Conservation (phyloP, 2,888 invertebrate species). For the Drosophila mimetica region DNA sequence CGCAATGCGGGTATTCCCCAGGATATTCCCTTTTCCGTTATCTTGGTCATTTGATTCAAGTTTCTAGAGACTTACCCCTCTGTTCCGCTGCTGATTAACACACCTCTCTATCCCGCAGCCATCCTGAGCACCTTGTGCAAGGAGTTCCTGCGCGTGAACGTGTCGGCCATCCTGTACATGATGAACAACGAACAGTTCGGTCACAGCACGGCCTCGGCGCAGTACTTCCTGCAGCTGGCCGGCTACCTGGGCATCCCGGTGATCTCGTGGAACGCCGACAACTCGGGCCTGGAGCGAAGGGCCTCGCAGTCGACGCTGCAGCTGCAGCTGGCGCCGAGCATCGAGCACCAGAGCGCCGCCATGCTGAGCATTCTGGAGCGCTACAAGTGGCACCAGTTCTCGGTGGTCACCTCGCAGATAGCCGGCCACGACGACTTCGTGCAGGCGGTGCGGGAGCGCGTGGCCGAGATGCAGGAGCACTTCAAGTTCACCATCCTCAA, state of each 20-base stretch:
- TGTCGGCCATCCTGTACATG: slow-evolving; percentile 96
- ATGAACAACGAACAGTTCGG: slow-evolving; percentile 98
- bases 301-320: slow-evolving; percentile 95
- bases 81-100: too few relatives aligned
- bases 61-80: too few relatives aligned
- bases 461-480: slow-evolving; percentile 91
- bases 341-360: slow-evolving; percentile 97
- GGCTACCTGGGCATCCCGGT: slow-evolving; percentile 98
- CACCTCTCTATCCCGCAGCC: slow-evolving; percentile 85
- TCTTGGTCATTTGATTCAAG: too few relatives aligned
- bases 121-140: slow-evolving; percentile 94
- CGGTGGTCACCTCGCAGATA: slow-evolving; percentile 96
- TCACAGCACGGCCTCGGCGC: slow-evolving; percentile 95
- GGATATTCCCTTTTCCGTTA: too few relatives aligned
- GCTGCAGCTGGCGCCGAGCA: slow-evolving; percentile 97
- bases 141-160: slow-evolving; percentile 94
- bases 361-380: slow-evolving; percentile 97
- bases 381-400: slow-evolving; percentile 98
- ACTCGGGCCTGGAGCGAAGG: slow-evolving; percentile 92
- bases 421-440: slow-evolving; percentile 98
- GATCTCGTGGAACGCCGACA: slow-evolving; percentile 99
- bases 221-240: slow-evolving; percentile 96
- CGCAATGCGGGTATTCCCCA: too few relatives aligned
- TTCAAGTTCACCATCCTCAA: slow-evolving; percentile 94
- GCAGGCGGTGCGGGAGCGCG: slow-evolving; percentile 95